Evolutionary conservation across 2,797 vertebrate genomes (phyloP).

Genomic region (Periparus ater): DNA sequence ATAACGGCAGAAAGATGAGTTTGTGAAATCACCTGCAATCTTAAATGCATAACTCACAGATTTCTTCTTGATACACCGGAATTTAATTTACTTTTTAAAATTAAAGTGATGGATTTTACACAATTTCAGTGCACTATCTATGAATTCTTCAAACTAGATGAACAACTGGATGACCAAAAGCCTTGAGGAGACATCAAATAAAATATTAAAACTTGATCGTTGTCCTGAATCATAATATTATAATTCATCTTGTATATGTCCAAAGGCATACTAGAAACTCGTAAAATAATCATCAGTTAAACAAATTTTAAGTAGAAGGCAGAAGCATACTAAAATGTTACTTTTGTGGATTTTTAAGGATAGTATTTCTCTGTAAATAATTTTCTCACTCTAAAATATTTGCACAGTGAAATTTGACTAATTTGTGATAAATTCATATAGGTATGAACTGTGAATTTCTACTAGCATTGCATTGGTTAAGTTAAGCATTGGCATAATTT

Average conservation of each 20-base stretch:
- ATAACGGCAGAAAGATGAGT: neutral
- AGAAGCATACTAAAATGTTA: neutral
- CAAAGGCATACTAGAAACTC: neutral
- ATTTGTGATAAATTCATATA: neutral
- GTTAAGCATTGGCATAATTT: neutral
- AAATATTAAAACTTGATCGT: neutral
- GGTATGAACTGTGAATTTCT: neutral
- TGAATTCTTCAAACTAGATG: neutral
- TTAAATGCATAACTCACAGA: neutral
- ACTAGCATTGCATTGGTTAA: neutral
- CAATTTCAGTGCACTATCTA: neutral
- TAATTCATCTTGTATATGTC: neutral
- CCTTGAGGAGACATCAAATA: neutral
- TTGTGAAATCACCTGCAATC: neutral
- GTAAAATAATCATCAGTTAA: neutral
- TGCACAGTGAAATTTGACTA: neutral
- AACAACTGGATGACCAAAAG: neutral
- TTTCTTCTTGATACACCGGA: neutral
- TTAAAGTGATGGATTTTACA: neutral
- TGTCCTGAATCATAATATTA: neutral
- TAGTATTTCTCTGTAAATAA: neutral
- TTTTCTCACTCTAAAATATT: neutral
- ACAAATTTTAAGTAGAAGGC: neutral
- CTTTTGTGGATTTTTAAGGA: neutral
- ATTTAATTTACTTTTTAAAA: neutral